Percentiles rank a stretch among this genome's conserved stretches.
Evolutionary conservation across 2,797 vertebrate genomes (phyloP).

Genomic region (Myotis daubentonii): DNA sequence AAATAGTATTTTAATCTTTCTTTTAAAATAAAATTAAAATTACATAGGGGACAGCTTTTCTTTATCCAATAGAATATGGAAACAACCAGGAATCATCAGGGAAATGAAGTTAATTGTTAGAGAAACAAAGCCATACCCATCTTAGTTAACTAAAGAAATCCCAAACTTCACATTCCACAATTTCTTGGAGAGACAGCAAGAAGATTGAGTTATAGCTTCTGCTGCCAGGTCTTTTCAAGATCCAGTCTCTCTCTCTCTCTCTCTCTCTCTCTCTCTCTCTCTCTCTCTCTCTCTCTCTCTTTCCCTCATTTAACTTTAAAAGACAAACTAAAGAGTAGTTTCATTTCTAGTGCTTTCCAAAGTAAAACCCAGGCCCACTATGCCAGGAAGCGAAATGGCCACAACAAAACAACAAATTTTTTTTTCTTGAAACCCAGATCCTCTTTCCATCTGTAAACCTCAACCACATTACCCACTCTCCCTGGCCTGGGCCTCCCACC

Average conservation of each 20-base stretch:
- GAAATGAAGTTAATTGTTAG: not conserved
- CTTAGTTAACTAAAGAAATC: not conserved
- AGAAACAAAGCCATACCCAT: not conserved
- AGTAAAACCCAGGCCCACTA: not conserved
- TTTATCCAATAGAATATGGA: constrained; percentile 13
- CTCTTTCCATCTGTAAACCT: not conserved
- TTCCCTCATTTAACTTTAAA: not conserved
- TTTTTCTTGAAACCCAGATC: constrained; percentile 2
- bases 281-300: too few species aligned
- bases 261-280: too few species aligned
- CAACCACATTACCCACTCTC: not conserved
- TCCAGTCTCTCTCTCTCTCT: too few species aligned
- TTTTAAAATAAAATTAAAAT: constrained; percentile 36
- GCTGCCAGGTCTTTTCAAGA: not conserved
- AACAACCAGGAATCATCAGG: not conserved
- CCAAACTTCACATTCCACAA: not conserved
- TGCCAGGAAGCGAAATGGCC: constrained; percentile 2
- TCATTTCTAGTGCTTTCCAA: constrained; percentile 25
- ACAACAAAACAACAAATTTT: not conserved
- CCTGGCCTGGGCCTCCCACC: too few species aligned
- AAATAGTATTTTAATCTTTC: not conserved
- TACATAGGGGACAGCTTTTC: not conserved
- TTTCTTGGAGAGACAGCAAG: not conserved
- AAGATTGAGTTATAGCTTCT: not conserved
- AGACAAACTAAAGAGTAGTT: not conserved